Evolutionary conservation across 2,797 vertebrate species (phyloP).

Genomic region (Poeciliopsis infans): DNA sequence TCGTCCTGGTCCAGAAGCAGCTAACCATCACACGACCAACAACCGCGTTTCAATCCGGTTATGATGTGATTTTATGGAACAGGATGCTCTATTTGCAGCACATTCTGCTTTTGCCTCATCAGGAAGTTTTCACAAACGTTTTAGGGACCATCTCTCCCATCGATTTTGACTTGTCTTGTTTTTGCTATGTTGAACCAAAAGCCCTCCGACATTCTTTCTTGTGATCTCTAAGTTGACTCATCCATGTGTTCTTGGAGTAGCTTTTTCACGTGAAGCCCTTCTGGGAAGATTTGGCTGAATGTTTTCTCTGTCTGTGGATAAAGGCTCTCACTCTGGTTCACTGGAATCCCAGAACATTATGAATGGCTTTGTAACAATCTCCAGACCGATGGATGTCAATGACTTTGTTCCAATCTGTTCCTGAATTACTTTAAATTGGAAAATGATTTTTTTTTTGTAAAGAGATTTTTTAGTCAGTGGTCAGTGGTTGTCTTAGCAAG

Average conservation of each 20-base stretch:
- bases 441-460: no score
- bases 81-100: background rate
- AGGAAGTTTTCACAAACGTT: background rate
- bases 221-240: background rate
- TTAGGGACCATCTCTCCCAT: background rate
- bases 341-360: background rate
- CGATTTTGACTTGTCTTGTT: background rate
- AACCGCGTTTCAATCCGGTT: background rate
- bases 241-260: background rate
- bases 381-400: background rate
- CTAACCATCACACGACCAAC: background rate
- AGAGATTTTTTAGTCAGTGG: background rate
- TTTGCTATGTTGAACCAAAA: background rate
- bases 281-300: background rate
- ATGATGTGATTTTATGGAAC: background rate
- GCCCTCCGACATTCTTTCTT: background rate
- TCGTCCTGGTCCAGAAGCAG: background rate
- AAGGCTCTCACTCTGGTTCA: background rate
- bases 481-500: background rate
- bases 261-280: background rate
- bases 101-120: background rate
- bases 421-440: background rate
- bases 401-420: background rate
- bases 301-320: background rate
- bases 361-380: background rate